phyloP scores from a whole-genome alignment of 2,888 invertebrate genomes.

The Trissonchulus latispiculum region DNA sequence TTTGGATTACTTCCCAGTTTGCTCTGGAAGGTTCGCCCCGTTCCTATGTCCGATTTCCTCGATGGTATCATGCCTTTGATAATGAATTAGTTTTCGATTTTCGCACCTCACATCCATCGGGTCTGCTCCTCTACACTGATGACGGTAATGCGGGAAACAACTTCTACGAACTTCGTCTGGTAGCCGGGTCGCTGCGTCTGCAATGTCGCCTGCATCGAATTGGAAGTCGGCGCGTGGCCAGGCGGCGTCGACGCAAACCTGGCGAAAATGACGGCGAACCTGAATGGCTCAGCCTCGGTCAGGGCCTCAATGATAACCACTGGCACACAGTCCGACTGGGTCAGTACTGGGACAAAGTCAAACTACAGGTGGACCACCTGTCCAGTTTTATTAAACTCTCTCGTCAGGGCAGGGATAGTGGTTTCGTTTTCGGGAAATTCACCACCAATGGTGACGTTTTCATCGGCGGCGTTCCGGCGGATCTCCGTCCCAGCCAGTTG shows the following conservation, averaged over 20 bases:
- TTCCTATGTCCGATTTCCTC: constrained; percentile 49
- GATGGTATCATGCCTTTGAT: constrained; percentile 83
- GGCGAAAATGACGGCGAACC: not conserved
- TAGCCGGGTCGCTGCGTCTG: constrained; percentile 74
- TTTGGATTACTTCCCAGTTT: too few species aligned
- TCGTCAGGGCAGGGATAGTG: constrained; percentile 51
- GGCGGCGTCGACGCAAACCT: constrained; percentile 63
- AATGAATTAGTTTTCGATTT: constrained; percentile 85
- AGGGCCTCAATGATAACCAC: constrained; percentile 59
- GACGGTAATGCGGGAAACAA: constrained; percentile 81
- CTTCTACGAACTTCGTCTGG: constrained; percentile 86
- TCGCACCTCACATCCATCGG: constrained; percentile 80
- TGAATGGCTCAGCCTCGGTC: not conserved
- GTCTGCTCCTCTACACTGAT: constrained; percentile 81
- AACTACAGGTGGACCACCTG: constrained; percentile 38
- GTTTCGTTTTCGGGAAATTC: constrained; percentile 74
- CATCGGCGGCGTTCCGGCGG: constrained; percentile 84
- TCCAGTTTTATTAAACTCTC: constrained; percentile 52
- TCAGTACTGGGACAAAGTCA: constrained; percentile 44
- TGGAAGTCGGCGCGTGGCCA: constrained; percentile 56
- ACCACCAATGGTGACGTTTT: constrained; percentile 82
- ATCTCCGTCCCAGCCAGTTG: constrained; percentile 35
- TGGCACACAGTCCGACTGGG: constrained; percentile 83
- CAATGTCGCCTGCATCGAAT: constrained; percentile 62
- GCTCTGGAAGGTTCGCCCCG: constrained; percentile 22